These are phyloP conservation scores for Phania funesta DNA, from an alignment of 2,888 invertebrate genomes.

Conservation along the genomic window DNA sequence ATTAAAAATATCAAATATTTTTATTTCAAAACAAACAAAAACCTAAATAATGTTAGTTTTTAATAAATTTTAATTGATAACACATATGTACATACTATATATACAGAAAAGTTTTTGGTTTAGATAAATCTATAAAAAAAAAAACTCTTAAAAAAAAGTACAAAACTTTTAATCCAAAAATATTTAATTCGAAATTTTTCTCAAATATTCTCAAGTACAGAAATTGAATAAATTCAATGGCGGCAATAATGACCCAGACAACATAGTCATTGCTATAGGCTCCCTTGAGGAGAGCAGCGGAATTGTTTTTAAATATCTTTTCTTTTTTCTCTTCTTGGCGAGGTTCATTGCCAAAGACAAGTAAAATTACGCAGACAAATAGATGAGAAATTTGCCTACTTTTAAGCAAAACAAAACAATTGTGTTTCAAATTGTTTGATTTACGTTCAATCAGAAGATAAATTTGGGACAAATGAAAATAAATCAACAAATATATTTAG, in stretches of 20 bases:
- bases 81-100: no score
- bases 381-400: constrained; percentile 15
- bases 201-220: no score
- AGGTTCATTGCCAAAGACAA: constrained; percentile 45
- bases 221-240: constrained; percentile 5
- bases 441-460: constrained; percentile 4
- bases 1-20: no score
- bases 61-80: no score
- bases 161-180: neutral
- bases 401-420: neutral
- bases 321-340: neutral
- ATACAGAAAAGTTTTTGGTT: no score
- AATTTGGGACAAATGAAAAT: constrained; percentile 48
- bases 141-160: no score
- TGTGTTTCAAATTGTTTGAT: constrained; percentile 43
- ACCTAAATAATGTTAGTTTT: no score
- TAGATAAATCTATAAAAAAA: no score
- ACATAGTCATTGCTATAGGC: constrained; percentile 23
- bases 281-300: constrained; percentile 1
- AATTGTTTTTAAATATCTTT: no score
- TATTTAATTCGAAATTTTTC: no score
- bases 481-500: constrained; percentile 15
- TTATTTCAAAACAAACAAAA: no score
- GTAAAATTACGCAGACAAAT: constrained; percentile 41
- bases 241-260: constrained; percentile 27